These are phyloP conservation scores for Eutolmus rufibarbis DNA, from an alignment of 2,888 invertebrate species.

Conservation along the genomic window DNA sequence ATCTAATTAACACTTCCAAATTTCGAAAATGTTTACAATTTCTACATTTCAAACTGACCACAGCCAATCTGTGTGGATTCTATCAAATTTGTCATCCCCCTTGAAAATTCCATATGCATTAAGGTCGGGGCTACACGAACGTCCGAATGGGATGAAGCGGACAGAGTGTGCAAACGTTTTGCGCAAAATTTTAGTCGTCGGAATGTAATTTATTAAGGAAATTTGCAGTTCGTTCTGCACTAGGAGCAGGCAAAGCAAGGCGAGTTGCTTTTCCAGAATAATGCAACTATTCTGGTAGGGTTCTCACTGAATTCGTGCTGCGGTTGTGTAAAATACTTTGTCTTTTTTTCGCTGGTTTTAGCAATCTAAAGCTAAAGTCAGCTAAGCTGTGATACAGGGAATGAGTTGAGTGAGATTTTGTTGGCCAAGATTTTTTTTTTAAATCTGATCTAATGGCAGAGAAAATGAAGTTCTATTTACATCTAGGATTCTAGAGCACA, in stretches of 20 bases:
- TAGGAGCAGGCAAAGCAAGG: neutral
- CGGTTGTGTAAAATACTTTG: neutral
- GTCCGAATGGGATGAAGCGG: neutral
- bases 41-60: neutral
- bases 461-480: neutral
- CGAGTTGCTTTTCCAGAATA: neutral
- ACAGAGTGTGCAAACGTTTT: neutral
- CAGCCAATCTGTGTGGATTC: neutral
- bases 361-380: neutral
- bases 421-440: neutral
- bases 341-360: neutral
- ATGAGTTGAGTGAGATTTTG: neutral
- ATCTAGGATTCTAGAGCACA: neutral
- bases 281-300: neutral
- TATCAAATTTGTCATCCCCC: neutral
- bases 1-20: neutral
- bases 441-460: neutral
- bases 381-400: neutral
- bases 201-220: neutral
- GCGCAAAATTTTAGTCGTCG: neutral
- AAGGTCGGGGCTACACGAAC: neutral
- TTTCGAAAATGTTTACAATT: neutral
- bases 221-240: neutral
- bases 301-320: neutral
- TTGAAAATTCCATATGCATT: neutral